phyloP scores from a whole-genome alignment of 37 sponge, comb jelly and placozoan genomes.

The Geodia barretti region DNA sequence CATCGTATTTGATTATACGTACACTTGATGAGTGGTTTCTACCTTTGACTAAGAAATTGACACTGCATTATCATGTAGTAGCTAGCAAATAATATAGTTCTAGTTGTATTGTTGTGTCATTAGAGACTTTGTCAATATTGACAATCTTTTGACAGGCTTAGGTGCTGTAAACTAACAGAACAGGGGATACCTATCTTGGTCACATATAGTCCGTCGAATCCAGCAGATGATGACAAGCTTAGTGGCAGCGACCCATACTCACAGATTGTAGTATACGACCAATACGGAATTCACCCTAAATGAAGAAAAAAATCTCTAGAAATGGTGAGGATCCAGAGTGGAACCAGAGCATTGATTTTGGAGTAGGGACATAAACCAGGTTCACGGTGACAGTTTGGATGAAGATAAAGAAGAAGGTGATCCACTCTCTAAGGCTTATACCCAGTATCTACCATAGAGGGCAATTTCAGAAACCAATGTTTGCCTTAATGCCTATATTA shows the following conservation, averaged over 20 bases:
- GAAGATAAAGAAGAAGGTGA: neutral
- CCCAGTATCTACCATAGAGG: neutral
- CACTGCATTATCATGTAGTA: neutral
- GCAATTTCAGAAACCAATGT: neutral
- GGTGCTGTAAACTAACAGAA: too few species aligned
- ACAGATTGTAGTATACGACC: neutral
- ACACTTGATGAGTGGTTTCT: neutral
- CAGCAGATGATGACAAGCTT: neutral
- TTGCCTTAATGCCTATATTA: neutral
- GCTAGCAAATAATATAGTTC: too few species aligned
- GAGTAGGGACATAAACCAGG: neutral
- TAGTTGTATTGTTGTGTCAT: too few species aligned
- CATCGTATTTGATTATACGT: neutral
- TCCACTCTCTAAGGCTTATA: neutral
- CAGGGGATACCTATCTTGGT: too few species aligned
- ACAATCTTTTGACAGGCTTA: too few species aligned
- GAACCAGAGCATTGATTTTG: neutral
- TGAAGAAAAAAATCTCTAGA: neutral
- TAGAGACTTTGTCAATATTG: too few species aligned
- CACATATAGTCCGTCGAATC: too few species aligned
- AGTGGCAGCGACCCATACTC: neutral
- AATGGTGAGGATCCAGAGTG: neutral
- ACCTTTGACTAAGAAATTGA: neutral
- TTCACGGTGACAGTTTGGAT: neutral
- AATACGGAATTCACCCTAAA: neutral